Base-by-base conservation (phyloP, 2,113 vertebrate genomes). In the Tenrec ecaudatus region DNA sequence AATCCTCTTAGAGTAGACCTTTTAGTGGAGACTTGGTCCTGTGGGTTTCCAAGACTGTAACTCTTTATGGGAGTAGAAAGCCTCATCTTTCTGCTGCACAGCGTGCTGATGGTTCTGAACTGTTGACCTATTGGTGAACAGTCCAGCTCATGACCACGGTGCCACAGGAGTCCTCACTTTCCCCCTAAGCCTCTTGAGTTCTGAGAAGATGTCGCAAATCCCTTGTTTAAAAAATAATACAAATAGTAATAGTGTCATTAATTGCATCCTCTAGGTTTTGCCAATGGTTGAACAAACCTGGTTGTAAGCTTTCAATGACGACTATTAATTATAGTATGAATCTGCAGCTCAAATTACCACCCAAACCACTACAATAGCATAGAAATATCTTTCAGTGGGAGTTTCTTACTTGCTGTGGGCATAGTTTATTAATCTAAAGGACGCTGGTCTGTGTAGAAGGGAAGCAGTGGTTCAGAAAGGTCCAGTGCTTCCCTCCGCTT, bases 351-450 rank as follows among this genome's bases (percentile, higher is more conserved):
- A 60, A 25, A 86, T 77, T 53, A 31, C 33, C 20, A 68, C 9
- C n/a, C 47, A 73, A 23, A 27, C 4, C 66, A 16, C n/a, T 82
- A 82, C 92, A 93, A 90, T 62, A 85, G 75, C 10, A 27, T 75
- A 86, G 47, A 15, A 36, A 2, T 78, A 6, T 57, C 6, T 47
- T 71, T 75, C 79, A 76, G 23, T 82, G 19, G 31, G 25, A 57
- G 36, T 88, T 92, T 9, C 93, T 90, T 69, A 16, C 71, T 73
- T 36, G 36, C 36, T 36, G 71, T 73, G 33, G 3, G 81, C 62
- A 25, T 20, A 57, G 19, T 23, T 89, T 92, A 38, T 88, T 89
- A 85, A 83, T 83, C 7, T 86, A 77, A 88, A 94, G 83, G 19
- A 16, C 2, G 78, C 5, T 64, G 15, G 31, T 22, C 3, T 92